Evolutionary conservation across 2,113 vertebrate genomes (phyloP).

Genomic region (Lophius piscatorius): DNA sequence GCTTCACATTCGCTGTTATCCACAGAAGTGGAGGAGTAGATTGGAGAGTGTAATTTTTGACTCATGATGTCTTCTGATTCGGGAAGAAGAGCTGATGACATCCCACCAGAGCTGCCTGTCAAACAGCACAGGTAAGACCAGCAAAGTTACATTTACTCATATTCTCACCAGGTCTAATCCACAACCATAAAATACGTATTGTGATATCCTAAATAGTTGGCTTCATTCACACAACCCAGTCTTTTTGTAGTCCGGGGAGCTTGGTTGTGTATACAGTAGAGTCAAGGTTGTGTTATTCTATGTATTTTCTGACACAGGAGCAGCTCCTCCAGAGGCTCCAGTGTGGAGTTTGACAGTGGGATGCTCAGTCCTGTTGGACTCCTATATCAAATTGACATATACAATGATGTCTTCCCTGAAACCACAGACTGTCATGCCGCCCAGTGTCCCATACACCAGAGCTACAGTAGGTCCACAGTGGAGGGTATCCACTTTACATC

Average conservation of each 20-base stretch:
- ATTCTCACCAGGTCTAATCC: neutral
- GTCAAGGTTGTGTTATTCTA: neutral
- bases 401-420: conserved; percentile 56
- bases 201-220: neutral
- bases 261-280: too few species aligned
- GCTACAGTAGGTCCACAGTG: conserved; percentile 56
- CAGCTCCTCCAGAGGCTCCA: conserved; percentile 50
- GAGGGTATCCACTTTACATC: neutral
- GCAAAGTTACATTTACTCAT: neutral
- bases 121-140: conserved; percentile 76
- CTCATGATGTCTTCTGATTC: conserved; percentile 54
- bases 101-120: conserved; percentile 71
- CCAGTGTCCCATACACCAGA: conserved; percentile 75
- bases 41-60: neutral
- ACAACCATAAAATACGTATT: neutral
- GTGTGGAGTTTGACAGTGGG: conserved; percentile 35
- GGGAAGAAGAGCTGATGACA: conserved; percentile 5
- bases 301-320: conserved; percentile 38
- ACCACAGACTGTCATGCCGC: conserved; percentile 65
- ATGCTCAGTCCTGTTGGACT: conserved; percentile 25
- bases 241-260: too few species aligned
- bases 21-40: conserved; percentile 5
- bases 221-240: neutral
- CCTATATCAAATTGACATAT: conserved; percentile 11
- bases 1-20: conserved; percentile 27